Conservation (phyloP, 2,888 invertebrate species). For the Aromia moschata region DNA sequence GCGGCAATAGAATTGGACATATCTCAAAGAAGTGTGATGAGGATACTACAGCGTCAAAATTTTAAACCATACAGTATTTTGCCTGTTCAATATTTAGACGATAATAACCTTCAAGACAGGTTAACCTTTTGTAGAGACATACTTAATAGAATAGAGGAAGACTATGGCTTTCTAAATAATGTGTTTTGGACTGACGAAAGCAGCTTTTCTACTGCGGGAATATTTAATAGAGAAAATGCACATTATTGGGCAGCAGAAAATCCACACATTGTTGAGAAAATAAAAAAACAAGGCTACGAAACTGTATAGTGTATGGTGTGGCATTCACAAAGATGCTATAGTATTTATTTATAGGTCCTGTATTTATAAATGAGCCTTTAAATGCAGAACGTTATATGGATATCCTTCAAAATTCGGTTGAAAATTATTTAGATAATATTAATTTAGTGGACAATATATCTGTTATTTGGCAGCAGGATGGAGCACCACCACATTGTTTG, state of each 20-base stretch:
- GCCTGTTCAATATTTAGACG: no score
- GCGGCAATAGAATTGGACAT: no score
- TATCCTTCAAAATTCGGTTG: neutral
- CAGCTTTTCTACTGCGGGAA: neutral
- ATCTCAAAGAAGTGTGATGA: no score
- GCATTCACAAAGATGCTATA: neutral
- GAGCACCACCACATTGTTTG: neutral
- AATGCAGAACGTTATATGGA: neutral
- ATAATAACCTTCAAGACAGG: no score
- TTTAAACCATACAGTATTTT: no score
- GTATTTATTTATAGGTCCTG: neutral
- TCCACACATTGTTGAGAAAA: neutral
- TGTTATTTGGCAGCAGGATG: neutral
- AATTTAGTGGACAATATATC: neutral
- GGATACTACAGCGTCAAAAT: no score
- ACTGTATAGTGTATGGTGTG: neutral
- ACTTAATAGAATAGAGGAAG: no score
- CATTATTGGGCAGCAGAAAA: neutral
- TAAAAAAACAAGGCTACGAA: neutral
- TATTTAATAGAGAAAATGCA: neutral
- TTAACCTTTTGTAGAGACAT: no score
- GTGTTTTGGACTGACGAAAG: neutral
- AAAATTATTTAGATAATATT: neutral
- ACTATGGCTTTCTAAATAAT: neutral
- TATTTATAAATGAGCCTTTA: neutral